These are phyloP conservation scores for Leiothrix lutea DNA, from an alignment of 2,113 vertebrate genomes.

Conservation along the genomic window DNA sequence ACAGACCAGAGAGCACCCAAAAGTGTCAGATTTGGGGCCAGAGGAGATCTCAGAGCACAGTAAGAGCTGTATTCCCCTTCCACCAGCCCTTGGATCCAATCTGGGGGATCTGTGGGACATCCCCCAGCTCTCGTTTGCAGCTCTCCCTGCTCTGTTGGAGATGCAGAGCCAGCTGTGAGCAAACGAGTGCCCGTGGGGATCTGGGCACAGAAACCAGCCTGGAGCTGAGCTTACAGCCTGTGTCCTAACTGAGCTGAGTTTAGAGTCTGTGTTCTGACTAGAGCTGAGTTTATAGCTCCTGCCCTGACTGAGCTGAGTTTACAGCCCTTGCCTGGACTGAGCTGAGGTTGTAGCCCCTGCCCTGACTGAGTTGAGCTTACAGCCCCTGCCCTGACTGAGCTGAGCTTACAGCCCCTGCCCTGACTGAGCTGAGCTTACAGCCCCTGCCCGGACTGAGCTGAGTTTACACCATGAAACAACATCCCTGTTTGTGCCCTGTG, in stretches of 20 bases:
- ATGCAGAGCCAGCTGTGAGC: background rate
- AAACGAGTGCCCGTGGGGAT: fast-evolving
- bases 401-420: background rate
- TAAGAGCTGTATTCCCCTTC: background rate
- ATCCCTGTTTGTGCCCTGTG: background rate
- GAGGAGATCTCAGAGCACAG: background rate
- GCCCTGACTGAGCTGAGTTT: background rate
- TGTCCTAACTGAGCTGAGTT: background rate
- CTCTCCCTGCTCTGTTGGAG: background rate
- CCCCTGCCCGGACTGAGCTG: background rate
- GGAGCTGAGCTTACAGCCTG: fast-evolving
- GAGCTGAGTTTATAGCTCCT: background rate
- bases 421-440: background rate
- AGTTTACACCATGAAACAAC: background rate
- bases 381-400: too few relatives aligned
- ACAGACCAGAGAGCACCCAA: background rate
- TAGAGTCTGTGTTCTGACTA: fast-evolving
- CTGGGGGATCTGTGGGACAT: background rate
- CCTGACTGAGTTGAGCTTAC: too few relatives aligned
- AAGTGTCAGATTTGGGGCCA: fast-evolving
- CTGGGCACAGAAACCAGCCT: fast-evolving
- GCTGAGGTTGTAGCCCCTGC: background rate
- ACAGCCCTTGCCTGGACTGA: background rate
- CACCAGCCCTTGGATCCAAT: background rate
- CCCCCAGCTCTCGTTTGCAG: too few relatives aligned